Percentiles rank a stretch among this genome's conserved stretches.
These are phyloP conservation scores for Triplophysa siluroides DNA, from an alignment of 2,113 vertebrate species.

Conservation along the genomic window DNA sequence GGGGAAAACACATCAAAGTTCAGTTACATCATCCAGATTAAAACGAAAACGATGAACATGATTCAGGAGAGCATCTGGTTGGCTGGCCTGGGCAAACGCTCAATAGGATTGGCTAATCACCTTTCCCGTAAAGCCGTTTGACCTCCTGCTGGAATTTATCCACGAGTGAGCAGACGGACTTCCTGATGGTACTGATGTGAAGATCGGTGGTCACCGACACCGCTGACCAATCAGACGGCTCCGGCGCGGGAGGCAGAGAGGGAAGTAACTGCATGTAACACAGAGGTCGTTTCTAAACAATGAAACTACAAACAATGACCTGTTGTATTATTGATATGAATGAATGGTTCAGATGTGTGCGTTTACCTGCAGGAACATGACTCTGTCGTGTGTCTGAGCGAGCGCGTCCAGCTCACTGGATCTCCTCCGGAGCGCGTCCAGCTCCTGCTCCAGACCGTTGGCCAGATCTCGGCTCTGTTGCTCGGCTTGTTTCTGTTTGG, in stretches of 20 bases:
- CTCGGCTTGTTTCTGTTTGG: slow-evolving; percentile 66
- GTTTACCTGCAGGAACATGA: slow-evolving; percentile 74
- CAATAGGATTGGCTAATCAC: slow-evolving; percentile 49
- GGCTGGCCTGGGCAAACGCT: neutral
- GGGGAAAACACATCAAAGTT: neutral
- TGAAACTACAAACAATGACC: no score
- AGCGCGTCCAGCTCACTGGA: slow-evolving; percentile 71
- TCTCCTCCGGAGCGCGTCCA: slow-evolving; percentile 69
- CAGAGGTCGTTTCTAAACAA: neutral
- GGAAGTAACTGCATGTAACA: slow-evolving; percentile 57
- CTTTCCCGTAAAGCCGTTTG: slow-evolving; percentile 72
- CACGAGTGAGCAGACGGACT: slow-evolving; percentile 66
- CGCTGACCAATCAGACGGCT: slow-evolving; percentile 70
- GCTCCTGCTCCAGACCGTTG: slow-evolving; percentile 71
- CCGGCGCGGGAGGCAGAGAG: slow-evolving; percentile 55
- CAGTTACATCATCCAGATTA: neutral
- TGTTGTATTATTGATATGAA: neutral
- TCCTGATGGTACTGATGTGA: slow-evolving; percentile 70
- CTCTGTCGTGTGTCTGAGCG: slow-evolving; percentile 65
- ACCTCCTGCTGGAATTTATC: slow-evolving; percentile 74
- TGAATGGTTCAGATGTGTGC: neutral
- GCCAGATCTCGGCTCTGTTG: slow-evolving; percentile 70
- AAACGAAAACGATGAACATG: neutral
- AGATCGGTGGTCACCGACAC: slow-evolving; percentile 74
- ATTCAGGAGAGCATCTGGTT: no score